phyloP scores from a whole-genome alignment of 2,797 vertebrate genomes.

The Propithecus perrieri region DNA sequence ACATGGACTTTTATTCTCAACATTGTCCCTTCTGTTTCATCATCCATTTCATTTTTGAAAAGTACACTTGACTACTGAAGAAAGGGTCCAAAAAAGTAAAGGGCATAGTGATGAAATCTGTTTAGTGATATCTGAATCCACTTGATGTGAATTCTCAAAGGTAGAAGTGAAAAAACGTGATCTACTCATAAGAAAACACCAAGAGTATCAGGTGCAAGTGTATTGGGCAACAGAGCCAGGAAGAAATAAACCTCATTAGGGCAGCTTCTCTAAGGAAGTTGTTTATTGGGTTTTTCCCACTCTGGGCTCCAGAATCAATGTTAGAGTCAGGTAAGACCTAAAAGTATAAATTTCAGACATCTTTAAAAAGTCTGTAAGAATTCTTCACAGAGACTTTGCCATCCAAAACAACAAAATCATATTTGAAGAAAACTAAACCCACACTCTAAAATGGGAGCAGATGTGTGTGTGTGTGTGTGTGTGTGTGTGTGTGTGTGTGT shows the following conservation, averaged over 20 bases:
- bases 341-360: not conserved
- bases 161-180: conserved; percentile 57
- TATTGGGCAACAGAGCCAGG: not conserved
- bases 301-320: conserved; percentile 47
- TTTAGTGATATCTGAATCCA: conserved; percentile 48
- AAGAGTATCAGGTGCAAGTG: conserved; percentile 12
- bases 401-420: not conserved
- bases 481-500: not conserved
- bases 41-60: conserved; percentile 59
- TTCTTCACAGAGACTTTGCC: not conserved
- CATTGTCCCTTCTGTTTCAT: not conserved
- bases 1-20: conserved; percentile 36
- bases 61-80: conserved; percentile 57
- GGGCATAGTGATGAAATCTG: not conserved
- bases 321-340: not conserved
- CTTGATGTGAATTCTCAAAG: conserved; percentile 56
- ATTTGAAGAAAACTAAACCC: not conserved
- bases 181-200: conserved; percentile 13
- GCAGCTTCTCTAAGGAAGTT: not conserved
- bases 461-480: not conserved
- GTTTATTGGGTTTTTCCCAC: conserved; percentile 18
- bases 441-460: not conserved
- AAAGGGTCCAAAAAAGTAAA: conserved; percentile 1
- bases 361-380: not conserved
- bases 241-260: conserved; percentile 1